A percentile compares a stretch with the other conserved stretches of the same genome.
Evolutionary conservation across 2,888 invertebrate genomes (phyloP).

Genomic region (Allophyes oxyacanthae): DNA sequence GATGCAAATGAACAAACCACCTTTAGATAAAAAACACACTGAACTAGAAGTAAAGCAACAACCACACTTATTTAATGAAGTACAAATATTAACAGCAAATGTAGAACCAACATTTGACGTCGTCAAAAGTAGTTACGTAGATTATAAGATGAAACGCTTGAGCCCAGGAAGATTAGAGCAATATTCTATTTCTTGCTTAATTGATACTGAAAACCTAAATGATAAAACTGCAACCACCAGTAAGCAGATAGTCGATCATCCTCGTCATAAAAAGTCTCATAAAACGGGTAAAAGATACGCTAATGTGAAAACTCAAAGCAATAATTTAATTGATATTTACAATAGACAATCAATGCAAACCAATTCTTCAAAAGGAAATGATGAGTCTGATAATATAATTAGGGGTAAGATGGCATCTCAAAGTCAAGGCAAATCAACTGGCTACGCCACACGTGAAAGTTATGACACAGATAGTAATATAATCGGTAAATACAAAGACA

Average conservation of each 20-base stretch:
- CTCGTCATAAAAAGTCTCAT: conserved; percentile 12
- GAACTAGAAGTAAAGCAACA: conserved; percentile 44
- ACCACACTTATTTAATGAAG: conserved; percentile 63
- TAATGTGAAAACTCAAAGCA: conserved; percentile 32
- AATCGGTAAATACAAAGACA: conserved; percentile 40
- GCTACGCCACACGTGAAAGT: conserved; percentile 39
- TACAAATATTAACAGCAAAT: conserved; percentile 72
- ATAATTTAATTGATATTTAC: conserved; percentile 70
- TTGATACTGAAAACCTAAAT: conserved; percentile 41
- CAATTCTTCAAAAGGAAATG: conserved; percentile 61
- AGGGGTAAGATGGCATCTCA: conserved; percentile 18
- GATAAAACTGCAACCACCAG: conserved; percentile 20
- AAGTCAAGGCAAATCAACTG: conserved; percentile 47
- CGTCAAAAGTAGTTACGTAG: conserved; percentile 68
- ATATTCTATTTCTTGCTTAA: conserved; percentile 65
- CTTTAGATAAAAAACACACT: conserved; percentile 28
- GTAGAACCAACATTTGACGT: conserved; percentile 69
- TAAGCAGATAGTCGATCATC: conserved; percentile 3
- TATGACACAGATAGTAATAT: conserved; percentile 43
- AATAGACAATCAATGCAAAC: conserved; percentile 62
- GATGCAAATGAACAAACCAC: conserved; percentile 20
- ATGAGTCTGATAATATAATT: conserved; percentile 39
- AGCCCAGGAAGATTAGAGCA: conserved; percentile 69
- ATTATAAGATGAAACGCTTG: conserved; percentile 74
- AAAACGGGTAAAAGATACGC: conserved; percentile 22